Conservation (phyloP, 2,113 vertebrate genomes). For the Cyanistes caeruleus region DNA sequence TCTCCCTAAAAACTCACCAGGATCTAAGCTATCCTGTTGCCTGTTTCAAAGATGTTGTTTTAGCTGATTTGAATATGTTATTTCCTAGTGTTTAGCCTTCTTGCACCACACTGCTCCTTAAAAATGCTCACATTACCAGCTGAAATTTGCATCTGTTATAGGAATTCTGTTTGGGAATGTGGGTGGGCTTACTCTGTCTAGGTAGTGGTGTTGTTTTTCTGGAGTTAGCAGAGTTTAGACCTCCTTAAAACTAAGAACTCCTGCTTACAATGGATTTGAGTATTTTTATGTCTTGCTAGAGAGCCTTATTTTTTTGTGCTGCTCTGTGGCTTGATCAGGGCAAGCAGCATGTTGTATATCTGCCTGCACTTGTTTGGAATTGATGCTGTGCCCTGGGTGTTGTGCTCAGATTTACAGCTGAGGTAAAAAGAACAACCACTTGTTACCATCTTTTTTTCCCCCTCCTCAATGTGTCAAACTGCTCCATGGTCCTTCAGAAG, state of each 20-base stretch:
- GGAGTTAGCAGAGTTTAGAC: background rate
- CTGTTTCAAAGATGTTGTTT: background rate
- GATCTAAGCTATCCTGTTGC: background rate
- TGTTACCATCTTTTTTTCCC: background rate
- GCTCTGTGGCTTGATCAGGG: background rate
- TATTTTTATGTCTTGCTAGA: background rate
- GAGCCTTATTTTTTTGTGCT: background rate
- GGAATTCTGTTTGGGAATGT: background rate
- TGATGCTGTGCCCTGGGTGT: background rate
- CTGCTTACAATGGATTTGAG: background rate
- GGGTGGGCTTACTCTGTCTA: background rate
- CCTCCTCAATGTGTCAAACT: background rate
- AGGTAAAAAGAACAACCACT: conserved; percentile 25
- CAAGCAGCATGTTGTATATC: conserved; percentile 3
- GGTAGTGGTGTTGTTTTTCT: background rate
- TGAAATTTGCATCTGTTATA: background rate
- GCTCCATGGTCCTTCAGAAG: background rate
- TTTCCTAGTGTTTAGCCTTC: background rate
- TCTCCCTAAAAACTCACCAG: background rate
- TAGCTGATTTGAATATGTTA: background rate
- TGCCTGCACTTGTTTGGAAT: background rate
- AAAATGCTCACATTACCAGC: background rate
- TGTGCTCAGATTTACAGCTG: conserved; percentile 19
- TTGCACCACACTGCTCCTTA: background rate
- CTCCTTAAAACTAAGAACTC: background rate